Evolutionary conservation across 2,888 invertebrate genomes (phyloP), one percentile per base, ranked within the genome.

Genomic region (Furcula furcula): DNA sequence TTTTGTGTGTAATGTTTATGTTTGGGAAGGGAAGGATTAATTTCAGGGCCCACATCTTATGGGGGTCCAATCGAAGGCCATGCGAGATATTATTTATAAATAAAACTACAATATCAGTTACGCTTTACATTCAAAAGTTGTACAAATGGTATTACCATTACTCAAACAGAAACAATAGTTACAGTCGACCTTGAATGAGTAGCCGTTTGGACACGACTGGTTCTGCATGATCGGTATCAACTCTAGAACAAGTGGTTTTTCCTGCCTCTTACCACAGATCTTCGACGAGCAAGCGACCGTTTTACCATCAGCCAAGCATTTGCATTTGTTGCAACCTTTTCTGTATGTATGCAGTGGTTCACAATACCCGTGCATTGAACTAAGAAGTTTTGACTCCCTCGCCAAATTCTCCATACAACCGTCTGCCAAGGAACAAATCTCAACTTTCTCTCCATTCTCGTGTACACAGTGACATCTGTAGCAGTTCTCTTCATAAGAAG

Each of bases 121-220:
- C n/a, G 4, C 6, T 15, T 27, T 15, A 50, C 86, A 85, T 28
- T 62, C 42, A 3, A 47, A 41, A 1, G 77, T 73, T 0, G 85
- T 78, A 47, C 86, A 87, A 5, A 86, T 44, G 2, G 77, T 74
- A 25, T 84, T 80, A 0, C 82, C 84, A 28, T 76, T 80, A 0
- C 57, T 45, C 23, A 84, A 42, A 31, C 86, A 87, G 38, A 74
- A 69, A 35, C 86, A 87, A 19, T 67, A 30, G 32, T 87, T 86
- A 29, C 86, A 87, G 12, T 72, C 72, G 2, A 84, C 59, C 31
- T 60, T 71, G 38, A 78, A 86, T 0, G 69, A 70, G 7, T 62
- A 54, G 0, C 83, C 82, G 29, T 49, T 62, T 0, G 71, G 70
- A 40, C 86, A 87, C 0, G 43, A 55, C 0, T 61, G 43, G 1